Conservation (phyloP, 2,797 vertebrate species). For the Aeoliscus strigatus region DNA sequence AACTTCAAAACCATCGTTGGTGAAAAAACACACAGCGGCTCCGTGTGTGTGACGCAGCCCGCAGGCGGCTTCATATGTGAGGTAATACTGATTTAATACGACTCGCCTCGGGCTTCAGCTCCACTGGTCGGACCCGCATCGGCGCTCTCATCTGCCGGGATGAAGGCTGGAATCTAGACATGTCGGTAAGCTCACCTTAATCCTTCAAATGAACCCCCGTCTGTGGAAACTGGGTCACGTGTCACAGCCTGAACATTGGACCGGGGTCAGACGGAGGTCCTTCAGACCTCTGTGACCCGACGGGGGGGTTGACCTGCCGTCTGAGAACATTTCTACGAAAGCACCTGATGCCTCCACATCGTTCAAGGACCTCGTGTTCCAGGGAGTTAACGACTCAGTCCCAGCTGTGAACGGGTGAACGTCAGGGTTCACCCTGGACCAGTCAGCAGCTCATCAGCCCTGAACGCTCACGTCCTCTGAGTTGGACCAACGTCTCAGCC, state of each 20-base stretch:
- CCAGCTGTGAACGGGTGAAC: no score
- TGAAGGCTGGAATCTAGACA: slow-evolving; percentile 25
- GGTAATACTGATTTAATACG: neutral
- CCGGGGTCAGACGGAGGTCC: neutral
- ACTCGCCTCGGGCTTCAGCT: slow-evolving; percentile 11
- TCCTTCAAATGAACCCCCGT: slow-evolving; percentile 20
- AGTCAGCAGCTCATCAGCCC: no score
- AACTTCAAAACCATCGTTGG: neutral
- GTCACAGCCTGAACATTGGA: neutral
- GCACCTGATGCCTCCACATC: no score
- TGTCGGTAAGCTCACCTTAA: slow-evolving; percentile 29
- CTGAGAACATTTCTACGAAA: no score
- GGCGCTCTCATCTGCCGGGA: slow-evolving; percentile 21
- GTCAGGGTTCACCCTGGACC: no score
- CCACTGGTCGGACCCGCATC: slow-evolving; percentile 24
- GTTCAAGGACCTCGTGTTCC: no score
- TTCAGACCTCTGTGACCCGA: slow-evolving; percentile 2
- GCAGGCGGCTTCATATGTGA: neutral
- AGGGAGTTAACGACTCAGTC: no score
- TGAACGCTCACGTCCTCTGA: no score
- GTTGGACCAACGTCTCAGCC: no score
- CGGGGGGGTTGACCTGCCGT: no score
- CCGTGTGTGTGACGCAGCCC: neutral
- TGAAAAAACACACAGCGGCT: neutral
- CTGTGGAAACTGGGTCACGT: slow-evolving; percentile 16